phyloP scores from a whole-genome alignment of 1,140 invertebrate genomes.

The Lerema accius region DNA sequence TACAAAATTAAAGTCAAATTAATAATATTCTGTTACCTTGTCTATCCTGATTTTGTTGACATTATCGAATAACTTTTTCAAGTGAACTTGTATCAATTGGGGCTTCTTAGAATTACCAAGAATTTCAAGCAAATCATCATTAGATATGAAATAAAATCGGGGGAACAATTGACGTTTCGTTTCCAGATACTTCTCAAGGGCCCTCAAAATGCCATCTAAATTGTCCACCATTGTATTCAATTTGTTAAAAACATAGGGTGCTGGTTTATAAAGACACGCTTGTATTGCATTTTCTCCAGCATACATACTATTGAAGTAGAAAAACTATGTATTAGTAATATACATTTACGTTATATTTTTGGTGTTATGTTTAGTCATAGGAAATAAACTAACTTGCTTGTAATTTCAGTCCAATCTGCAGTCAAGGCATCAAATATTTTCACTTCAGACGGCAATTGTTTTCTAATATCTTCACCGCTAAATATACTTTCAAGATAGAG shows the following conservation, averaged over 20 bases:
- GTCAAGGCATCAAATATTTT: constrained; percentile 89
- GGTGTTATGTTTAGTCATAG: no score
- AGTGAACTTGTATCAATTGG: constrained; percentile 90
- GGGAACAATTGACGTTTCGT: constrained; percentile 93
- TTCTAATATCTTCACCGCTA: constrained; percentile 91
- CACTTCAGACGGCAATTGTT: constrained; percentile 91
- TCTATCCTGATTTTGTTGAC: constrained; percentile 89
- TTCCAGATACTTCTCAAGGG: constrained; percentile 92
- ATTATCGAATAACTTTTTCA: constrained; percentile 94
- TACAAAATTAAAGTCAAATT: no score
- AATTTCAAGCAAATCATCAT: constrained; percentile 94
- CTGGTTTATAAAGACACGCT: constrained; percentile 82
- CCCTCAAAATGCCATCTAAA: constrained; percentile 87
- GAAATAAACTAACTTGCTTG: constrained; percentile 78
- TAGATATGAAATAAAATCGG: constrained; percentile 92
- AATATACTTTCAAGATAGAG: constrained; percentile 94
- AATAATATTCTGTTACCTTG: constrained; percentile 84
- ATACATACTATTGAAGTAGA: constrained; percentile 73
- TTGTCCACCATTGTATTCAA: constrained; percentile 86
- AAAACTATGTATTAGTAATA: constrained; percentile 20
- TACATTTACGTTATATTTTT: no score
- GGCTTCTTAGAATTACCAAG: constrained; percentile 92
- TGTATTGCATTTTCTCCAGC: constrained; percentile 82
- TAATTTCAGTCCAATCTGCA: constrained; percentile 88
- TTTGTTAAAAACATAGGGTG: constrained; percentile 84